Evolutionary conservation across 2,888 invertebrate species (phyloP), one percentile per base, ranked within the genome.

Genomic region (Meiosimyza platycephala): DNA sequence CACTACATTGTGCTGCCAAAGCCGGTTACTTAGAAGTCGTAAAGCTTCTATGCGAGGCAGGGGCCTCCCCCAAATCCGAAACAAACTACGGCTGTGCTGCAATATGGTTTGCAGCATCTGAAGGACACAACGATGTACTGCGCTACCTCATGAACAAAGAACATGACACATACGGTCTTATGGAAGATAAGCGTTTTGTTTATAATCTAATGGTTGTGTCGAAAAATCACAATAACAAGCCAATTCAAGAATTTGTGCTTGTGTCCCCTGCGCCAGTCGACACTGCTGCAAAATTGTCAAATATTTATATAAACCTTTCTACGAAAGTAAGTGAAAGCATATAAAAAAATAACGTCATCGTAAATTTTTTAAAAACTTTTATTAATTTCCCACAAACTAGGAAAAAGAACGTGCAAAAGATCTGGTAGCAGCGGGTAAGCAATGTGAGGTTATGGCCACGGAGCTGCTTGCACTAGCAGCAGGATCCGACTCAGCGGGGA

Each of bases 241-340:
- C 99, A 0, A 95, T 99, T 76, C 96, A 98, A 85, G 99, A 99
- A 86, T 99, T 99, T 86, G 94, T 99, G 40, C 89, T 99, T 74
- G 95, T 98, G n/a, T 98, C 98, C 0, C 97, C 98, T n/a, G 99
- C 99, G 5, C 99, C 99, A 0, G 98, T 99, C 47, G 99, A 99
- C 85, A 97, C 98, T 15, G 99, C 99, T 22, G 98, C 98, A 72
- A 99, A 99, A 88, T 89, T 99, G 78, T 98, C 98, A 0, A 95
- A 95, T 84, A 96, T 96, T 81, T 93, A 95, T 82, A 93, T 95
- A 74, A 92, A 90, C 77, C 89, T 98, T 78, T 97, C 97, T 13
- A 94, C 93, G 77, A 97, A 96, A 89, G 92, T 92, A 85, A 78
- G 79, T 51, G 6, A 67, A 40, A 55, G 7, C 2, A 62, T 60